Conservation (phyloP, 2,888 invertebrate genomes). For the Baccha elongata region DNA sequence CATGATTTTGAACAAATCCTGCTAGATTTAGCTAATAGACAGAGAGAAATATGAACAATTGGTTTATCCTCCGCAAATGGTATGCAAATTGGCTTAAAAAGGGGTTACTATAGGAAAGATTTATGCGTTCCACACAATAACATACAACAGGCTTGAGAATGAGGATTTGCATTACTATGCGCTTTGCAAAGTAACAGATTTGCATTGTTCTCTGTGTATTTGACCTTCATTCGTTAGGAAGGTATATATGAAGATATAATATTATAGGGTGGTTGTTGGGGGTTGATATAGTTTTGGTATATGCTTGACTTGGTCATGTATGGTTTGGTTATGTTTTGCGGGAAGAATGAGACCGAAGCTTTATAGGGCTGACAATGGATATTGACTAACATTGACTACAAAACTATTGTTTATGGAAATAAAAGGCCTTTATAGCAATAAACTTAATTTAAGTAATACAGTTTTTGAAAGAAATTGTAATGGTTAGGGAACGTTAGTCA, state of each 20-base stretch:
- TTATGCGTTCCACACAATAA: slow-evolving; percentile 41
- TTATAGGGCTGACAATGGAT: no score
- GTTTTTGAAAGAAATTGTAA: no score
- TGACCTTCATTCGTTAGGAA: slow-evolving; percentile 11
- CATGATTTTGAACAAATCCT: slow-evolving; percentile 25
- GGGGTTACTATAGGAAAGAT: slow-evolving; percentile 39
- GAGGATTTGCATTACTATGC: slow-evolving; percentile 28
- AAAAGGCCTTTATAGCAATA: no score
- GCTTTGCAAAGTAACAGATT: slow-evolving; percentile 1
- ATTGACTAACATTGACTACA: no score
- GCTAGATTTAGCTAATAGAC: slow-evolving; percentile 25
- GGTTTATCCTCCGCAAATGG: slow-evolving; percentile 38
- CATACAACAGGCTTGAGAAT: neutral
- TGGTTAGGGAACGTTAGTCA: no score
- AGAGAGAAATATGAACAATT: slow-evolving; percentile 47
- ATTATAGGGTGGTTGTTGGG: neutral
- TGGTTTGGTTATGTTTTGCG: no score
- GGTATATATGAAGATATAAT: neutral
- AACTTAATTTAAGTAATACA: no score
- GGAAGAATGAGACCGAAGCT: no score
- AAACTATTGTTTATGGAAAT: no score
- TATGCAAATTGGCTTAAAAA: slow-evolving; percentile 57
- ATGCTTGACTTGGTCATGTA: slow-evolving; percentile 9
- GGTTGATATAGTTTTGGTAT: neutral
- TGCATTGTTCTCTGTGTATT: neutral